Percentiles rank a stretch among this genome's conserved stretches.
Evolutionary conservation across 2,797 vertebrate species (phyloP).

Genomic region (Heteromormyrus szaboi): DNA sequence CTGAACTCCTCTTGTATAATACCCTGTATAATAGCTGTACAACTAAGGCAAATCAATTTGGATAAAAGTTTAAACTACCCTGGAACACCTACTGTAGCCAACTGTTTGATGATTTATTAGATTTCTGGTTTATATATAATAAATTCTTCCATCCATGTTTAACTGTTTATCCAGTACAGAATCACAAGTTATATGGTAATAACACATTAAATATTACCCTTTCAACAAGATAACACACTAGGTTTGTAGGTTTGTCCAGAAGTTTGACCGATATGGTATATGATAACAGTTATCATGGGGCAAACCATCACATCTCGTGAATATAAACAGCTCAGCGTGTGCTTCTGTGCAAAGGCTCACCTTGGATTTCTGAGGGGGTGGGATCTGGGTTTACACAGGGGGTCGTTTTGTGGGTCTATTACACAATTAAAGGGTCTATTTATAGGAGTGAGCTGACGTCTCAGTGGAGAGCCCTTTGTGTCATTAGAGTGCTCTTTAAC

Average conservation of each 20-base stretch:
- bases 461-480: background rate
- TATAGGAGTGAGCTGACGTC: background rate
- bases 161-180: background rate
- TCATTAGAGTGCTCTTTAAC: background rate
- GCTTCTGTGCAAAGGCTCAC: background rate
- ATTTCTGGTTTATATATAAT: background rate
- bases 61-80: background rate
- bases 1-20: background rate
- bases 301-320: background rate
- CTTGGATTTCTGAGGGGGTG: background rate
- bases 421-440: background rate
- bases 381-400: background rate
- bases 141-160: background rate
- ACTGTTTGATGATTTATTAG: background rate
- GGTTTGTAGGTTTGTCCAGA: background rate
- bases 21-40: background rate
- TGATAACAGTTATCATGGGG: background rate
- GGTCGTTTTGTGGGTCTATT: background rate
- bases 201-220: background rate
- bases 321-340: background rate
- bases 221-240: background rate
- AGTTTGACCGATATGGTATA: background rate
- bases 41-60: background rate
- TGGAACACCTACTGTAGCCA: background rate
- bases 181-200: background rate